Conservation (phyloP, 2,888 invertebrate species). For the Abrostola triplasia region DNA sequence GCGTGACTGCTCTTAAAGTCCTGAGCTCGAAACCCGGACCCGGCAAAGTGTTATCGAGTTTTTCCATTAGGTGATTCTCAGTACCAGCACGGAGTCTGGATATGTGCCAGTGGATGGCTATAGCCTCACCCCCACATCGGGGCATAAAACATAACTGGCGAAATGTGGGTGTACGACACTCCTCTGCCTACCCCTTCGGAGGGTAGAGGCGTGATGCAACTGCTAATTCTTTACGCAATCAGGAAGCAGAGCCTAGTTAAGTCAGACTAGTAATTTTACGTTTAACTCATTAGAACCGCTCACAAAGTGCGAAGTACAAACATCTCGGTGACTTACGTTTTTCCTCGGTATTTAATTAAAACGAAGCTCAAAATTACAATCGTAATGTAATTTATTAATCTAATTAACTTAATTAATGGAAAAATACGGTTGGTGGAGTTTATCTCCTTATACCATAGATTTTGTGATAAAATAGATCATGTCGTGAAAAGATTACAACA, state of each 20-base stretch:
- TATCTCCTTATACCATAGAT: no score
- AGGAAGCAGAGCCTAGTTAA: not conserved
- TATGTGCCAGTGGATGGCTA: no score
- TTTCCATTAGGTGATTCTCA: no score
- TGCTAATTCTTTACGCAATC: not conserved
- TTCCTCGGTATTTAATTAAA: conserved; percentile 42
- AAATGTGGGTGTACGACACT: no score
- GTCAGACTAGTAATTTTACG: not conserved
- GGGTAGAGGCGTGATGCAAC: not conserved
- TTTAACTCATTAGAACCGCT: conserved; percentile 1
- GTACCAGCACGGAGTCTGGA: no score
- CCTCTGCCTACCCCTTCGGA: no score
- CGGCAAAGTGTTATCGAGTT: no score
- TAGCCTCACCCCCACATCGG: no score
- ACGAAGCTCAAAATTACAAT: conserved; percentile 20
- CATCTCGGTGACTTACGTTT: conserved; percentile 3
- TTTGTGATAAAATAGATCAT: no score
- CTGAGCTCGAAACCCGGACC: no score
- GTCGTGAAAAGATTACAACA: not conserved
- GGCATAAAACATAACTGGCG: no score
- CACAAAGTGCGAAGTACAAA: not conserved
- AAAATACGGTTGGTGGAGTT: conserved; percentile 1
- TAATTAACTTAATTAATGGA: conserved; percentile 31
- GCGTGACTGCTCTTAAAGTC: no score
- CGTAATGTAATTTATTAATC: conserved; percentile 19